A percentile compares a stretch with the other conserved stretches of the same genome.
Evolutionary conservation across 2,797 vertebrate genomes (phyloP).

Genomic region (Masticophis lateralis): DNA sequence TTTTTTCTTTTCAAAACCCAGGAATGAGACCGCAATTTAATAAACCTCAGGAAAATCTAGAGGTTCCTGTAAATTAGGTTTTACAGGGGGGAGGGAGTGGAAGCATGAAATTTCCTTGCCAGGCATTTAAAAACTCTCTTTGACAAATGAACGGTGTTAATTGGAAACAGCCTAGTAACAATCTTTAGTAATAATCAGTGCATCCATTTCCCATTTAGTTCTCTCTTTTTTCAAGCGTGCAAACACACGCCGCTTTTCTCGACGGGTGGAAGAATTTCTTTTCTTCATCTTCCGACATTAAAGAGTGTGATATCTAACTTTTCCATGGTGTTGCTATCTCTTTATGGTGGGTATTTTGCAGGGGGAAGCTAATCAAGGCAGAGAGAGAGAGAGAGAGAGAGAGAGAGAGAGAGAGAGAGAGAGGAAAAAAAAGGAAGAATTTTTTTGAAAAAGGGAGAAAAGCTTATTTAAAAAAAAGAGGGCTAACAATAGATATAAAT

Average conservation of each 20-base stretch:
- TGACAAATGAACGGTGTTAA: neutral
- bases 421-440: too few relatives aligned
- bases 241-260: neutral
- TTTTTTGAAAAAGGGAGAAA: neutral
- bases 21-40: neutral
- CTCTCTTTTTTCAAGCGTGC: neutral
- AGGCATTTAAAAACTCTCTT: neutral
- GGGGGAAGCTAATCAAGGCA: neutral
- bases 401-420: fast-evolving
- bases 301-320: constrained; percentile 13
- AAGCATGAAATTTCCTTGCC: neutral
- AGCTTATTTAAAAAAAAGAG: neutral
- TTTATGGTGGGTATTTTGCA: neutral
- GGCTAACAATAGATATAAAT: neutral
- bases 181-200: fast-evolving
- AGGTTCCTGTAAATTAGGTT: neutral
- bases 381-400: fast-evolving
- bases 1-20: neutral
- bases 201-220: neutral
- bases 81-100: neutral
- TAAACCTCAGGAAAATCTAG: neutral
- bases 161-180: neutral
- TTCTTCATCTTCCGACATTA: neutral
- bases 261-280: neutral
- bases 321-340: neutral